A percentile compares a stretch with the other conserved stretches of the same genome.
Conservation (phyloP, 2,797 vertebrate species). For the Pseudotriccus pelzelni region DNA sequence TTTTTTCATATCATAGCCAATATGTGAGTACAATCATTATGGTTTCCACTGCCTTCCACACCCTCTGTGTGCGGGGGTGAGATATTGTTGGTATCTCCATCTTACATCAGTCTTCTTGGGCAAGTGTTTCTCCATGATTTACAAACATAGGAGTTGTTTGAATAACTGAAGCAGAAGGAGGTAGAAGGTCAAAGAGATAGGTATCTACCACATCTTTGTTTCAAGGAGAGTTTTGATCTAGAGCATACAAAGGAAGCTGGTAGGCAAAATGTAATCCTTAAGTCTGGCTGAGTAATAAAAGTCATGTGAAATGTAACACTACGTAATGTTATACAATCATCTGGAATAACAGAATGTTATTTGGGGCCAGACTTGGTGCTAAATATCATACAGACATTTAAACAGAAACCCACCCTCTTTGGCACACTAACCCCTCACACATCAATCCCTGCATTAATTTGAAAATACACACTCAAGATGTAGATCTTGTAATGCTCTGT, state of each 20-base stretch:
- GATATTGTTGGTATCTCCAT: neutral
- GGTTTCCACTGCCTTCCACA: neutral
- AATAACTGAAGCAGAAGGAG: neutral
- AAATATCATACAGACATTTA: slow-evolving; percentile 35
- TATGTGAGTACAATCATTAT: neutral
- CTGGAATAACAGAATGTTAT: slow-evolving; percentile 29
- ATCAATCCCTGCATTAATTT: slow-evolving; percentile 20
- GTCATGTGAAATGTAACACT: slow-evolving; percentile 26
- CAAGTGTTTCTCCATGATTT: neutral
- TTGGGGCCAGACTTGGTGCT: slow-evolving; percentile 39
- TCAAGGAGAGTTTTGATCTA: slow-evolving; percentile 3
- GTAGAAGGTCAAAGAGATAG: slow-evolving; percentile 15
- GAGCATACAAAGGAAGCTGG: slow-evolving; percentile 2
- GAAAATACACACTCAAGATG: slow-evolving; percentile 12
- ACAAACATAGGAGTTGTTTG: slow-evolving; percentile 36
- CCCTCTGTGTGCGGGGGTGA: neutral
- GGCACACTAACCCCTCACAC: neutral
- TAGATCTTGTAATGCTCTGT: neutral
- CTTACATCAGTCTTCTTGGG: slow-evolving; percentile 28
- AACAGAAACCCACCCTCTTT: slow-evolving; percentile 33
- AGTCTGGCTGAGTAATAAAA: slow-evolving; percentile 40
- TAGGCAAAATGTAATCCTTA: slow-evolving; percentile 20
- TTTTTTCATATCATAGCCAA: neutral
- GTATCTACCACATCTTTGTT: neutral
- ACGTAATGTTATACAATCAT: slow-evolving; percentile 18